A percentile compares a stretch with the other conserved stretches of the same genome.
Evolutionary conservation across 2,797 vertebrate species (phyloP).

Genomic region (Tokudaia muenninki): DNA sequence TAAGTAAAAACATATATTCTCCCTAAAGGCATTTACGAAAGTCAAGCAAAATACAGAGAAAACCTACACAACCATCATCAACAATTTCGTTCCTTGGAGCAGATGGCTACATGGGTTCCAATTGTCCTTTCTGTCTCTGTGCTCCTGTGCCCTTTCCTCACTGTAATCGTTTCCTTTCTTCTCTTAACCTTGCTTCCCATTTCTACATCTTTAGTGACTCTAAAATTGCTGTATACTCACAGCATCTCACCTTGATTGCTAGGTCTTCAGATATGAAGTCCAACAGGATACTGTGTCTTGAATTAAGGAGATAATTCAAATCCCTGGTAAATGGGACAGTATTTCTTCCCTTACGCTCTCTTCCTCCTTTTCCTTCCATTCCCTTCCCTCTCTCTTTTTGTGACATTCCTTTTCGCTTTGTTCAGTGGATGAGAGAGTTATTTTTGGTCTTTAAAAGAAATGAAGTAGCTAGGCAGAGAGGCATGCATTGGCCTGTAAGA

Average conservation of each 20-base stretch:
- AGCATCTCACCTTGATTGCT: background rate
- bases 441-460: conserved; percentile 38
- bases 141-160: background rate
- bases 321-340: background rate
- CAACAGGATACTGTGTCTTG: background rate
- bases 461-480: background rate
- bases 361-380: rapidly evolving
- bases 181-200: background rate
- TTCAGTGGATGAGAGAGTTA: background rate
- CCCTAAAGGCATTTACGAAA: background rate
- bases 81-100: background rate
- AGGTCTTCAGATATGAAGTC: conserved; percentile 17
- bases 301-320: conserved; percentile 28
- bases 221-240: conserved; percentile 4
- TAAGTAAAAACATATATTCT: conserved; percentile 4
- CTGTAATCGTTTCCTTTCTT: background rate
- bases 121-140: background rate
- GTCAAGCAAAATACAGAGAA: conserved; percentile 3
- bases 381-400: background rate
- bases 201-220: background rate
- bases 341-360: background rate
- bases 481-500: background rate
- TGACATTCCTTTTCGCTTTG: background rate
- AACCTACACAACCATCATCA: background rate
- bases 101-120: background rate